Conservation (phyloP, 2,888 invertebrate species). For the Pseudococcus longispinus region DNA sequence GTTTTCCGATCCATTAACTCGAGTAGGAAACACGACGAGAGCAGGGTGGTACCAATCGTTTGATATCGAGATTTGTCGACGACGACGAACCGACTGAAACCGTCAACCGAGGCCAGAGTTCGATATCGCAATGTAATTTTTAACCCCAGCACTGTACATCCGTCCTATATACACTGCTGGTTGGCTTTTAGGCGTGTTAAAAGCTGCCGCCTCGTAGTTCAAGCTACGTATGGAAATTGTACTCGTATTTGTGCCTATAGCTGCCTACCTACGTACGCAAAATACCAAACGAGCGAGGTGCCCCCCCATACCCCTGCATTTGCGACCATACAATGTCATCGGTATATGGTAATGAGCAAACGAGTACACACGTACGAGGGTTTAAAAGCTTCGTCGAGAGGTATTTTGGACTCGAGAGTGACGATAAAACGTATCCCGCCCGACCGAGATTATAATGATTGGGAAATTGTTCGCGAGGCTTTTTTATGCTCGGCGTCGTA, state of each 20-base stretch:
- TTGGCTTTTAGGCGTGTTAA: constrained; percentile 21
- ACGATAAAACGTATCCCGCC: not conserved
- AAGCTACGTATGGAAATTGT: constrained; percentile 4
- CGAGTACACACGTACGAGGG: constrained; percentile 2
- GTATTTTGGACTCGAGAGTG: constrained; percentile 7
- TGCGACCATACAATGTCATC: not conserved
- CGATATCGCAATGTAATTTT: not conserved
- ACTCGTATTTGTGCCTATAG: not conserved
- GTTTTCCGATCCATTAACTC: constrained; percentile 26
- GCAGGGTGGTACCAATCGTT: not conserved
- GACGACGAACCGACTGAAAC: not conserved
- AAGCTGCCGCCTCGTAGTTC: not conserved
- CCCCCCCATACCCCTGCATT: not conserved
- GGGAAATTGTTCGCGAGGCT: not conserved
- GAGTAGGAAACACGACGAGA: not conserved
- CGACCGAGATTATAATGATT: not conserved
- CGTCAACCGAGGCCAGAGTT: not conserved
- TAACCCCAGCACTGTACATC: not conserved
- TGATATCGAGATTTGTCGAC: constrained; percentile 16
- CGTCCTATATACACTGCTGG: not conserved
- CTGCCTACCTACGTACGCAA: not conserved
- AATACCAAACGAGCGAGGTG: not conserved
- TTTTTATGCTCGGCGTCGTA: not conserved
- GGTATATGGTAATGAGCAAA: constrained; percentile 26
- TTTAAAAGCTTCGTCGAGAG: constrained; percentile 20